Evolutionary conservation across 2,113 vertebrate species (phyloP).

Genomic region (Aspiorhynchus laticeps): DNA sequence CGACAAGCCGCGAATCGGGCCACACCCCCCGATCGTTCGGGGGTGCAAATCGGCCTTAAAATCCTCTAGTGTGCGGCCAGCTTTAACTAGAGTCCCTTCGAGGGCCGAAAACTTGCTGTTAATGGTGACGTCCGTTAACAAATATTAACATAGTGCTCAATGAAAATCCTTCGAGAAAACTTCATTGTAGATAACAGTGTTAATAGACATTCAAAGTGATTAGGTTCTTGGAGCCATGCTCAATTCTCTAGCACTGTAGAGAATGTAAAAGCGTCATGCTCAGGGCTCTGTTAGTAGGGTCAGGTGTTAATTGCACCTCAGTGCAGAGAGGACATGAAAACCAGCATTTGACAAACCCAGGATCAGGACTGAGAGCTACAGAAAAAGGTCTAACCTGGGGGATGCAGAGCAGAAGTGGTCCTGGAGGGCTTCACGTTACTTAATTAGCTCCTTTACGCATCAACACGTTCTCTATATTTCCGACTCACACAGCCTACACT

Average conservation of each 20-base stretch:
- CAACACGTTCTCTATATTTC: slow-evolving; percentile 48
- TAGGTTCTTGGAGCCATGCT: slow-evolving; percentile 50
- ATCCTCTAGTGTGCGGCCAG: too few species aligned
- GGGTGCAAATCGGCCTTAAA: too few species aligned
- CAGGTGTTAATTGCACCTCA: slow-evolving; percentile 49
- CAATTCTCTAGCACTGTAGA: slow-evolving; percentile 42
- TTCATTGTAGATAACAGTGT: background rate
- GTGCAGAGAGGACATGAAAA: slow-evolving; percentile 77
- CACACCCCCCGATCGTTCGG: too few species aligned
- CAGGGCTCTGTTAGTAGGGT: slow-evolving; percentile 49
- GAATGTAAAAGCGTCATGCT: slow-evolving; percentile 56
- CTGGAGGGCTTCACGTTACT: slow-evolving; percentile 35
- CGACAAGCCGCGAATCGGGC: too few species aligned
- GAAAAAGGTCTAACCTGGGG: slow-evolving; percentile 56
- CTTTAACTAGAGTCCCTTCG: slow-evolving; percentile 43
- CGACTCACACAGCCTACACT: slow-evolving; percentile 26
- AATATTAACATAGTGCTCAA: slow-evolving; percentile 2
- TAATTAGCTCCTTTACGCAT: slow-evolving; percentile 42
- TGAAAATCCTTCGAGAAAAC: slow-evolving; percentile 8
- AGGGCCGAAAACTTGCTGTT: slow-evolving; percentile 26
- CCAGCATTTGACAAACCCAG: slow-evolving; percentile 76
- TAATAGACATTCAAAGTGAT: slow-evolving; percentile 32
- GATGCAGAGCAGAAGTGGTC: slow-evolving; percentile 25
- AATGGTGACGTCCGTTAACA: slow-evolving; percentile 19
- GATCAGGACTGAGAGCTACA: slow-evolving; percentile 66